Conservation (phyloP, 2,113 vertebrate species). For the Probosciger aterrimus region DNA sequence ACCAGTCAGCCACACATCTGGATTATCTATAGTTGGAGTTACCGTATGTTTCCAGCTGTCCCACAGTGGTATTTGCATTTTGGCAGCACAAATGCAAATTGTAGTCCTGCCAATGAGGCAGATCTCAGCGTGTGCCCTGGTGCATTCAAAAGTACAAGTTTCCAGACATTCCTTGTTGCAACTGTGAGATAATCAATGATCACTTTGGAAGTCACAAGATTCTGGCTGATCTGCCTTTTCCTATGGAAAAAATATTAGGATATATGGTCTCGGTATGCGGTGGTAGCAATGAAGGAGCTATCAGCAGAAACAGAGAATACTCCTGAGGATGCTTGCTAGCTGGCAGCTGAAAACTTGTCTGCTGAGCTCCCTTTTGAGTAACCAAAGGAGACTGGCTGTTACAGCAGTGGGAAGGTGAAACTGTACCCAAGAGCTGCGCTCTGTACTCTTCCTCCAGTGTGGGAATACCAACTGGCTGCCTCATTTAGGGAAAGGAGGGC, state of each 20-base stretch:
- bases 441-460: neutral
- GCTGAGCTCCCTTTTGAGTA: slow-evolving; percentile 32
- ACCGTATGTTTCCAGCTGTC: neutral
- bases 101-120: neutral
- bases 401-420: neutral
- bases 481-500: neutral
- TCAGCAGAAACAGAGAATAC: neutral
- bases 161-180: neutral
- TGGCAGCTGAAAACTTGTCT: slow-evolving; percentile 23
- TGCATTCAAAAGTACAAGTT: neutral
- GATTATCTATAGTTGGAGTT: neutral
- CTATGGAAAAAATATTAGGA: slow-evolving; percentile 13
- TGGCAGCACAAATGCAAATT: neutral
- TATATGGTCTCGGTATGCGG: neutral
- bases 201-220: neutral
- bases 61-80: neutral
- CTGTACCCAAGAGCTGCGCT: neutral
- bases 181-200: neutral
- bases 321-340: neutral
- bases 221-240: neutral
- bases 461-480: neutral
- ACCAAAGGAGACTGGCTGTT: neutral
- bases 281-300: neutral
- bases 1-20: neutral
- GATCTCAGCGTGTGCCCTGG: neutral